Percentiles rank a stretch among this genome's conserved stretches.
These are phyloP conservation scores for Melinaea menophilus DNA, from an alignment of 2,888 invertebrate species.

Conservation along the genomic window DNA sequence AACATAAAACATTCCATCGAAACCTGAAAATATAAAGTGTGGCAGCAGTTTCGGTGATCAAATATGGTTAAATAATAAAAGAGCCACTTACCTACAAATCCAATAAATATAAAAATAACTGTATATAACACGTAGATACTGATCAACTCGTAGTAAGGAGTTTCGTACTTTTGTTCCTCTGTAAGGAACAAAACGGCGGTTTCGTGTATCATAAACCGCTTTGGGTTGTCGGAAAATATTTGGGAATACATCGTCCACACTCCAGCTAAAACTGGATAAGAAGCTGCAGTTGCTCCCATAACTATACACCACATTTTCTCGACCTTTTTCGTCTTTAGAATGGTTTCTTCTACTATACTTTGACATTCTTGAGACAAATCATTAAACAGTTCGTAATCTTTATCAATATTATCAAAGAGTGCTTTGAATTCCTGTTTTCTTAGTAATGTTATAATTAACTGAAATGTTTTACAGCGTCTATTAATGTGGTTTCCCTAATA, in stretches of 20 bases:
- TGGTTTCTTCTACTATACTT: slow-evolving; percentile 19
- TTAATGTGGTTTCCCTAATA: background rate
- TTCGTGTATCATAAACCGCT: slow-evolving; percentile 35
- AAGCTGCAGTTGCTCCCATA: slow-evolving; percentile 12
- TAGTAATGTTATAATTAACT: slow-evolving; percentile 29
- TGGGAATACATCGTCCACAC: slow-evolving; percentile 27
- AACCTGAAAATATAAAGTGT: slow-evolving; percentile 26
- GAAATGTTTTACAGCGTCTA: slow-evolving; percentile 4
- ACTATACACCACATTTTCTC: slow-evolving; percentile 31
- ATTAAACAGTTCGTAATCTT: slow-evolving; percentile 31
- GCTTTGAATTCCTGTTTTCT: slow-evolving; percentile 28
- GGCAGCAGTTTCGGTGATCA: background rate
- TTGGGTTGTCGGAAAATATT: slow-evolving; percentile 30
- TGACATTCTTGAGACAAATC: slow-evolving; percentile 28
- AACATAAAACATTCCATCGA: slow-evolving; percentile 36
- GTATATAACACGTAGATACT: slow-evolving; percentile 25
- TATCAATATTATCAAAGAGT: slow-evolving; percentile 29
- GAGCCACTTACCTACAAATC: slow-evolving; percentile 29
- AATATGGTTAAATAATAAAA: background rate
- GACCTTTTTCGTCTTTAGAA: slow-evolving; percentile 25
- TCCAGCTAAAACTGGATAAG: slow-evolving; percentile 29
- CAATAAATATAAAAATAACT: slow-evolving; percentile 21
- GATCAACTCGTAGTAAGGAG: slow-evolving; percentile 32
- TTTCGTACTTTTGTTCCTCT: slow-evolving; percentile 29
- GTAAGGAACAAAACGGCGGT: slow-evolving; percentile 21